Evolutionary conservation across 2,113 vertebrate species (phyloP), one percentile per base, ranked within the genome.

Genomic region (Callorhinus ursinus): DNA sequence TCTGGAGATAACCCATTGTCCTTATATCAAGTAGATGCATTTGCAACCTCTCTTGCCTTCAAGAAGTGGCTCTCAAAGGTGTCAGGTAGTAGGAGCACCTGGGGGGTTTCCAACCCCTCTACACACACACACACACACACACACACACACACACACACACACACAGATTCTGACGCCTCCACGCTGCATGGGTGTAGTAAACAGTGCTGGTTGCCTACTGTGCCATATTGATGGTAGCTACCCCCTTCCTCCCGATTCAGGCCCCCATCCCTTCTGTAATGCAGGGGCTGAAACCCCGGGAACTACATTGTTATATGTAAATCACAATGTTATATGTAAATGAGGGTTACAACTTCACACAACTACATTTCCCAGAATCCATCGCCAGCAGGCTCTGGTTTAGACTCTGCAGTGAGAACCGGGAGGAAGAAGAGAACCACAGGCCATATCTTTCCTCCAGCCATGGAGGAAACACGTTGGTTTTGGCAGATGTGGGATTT

Each of bases 301-400:
- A 51, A 80, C 88, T 85, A 16, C 49, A 61, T 93, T 93, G 46
- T 46, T 46, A 46, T 46, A 46, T 46, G 46, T 46, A 8, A 46
- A 46, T 46, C 46, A 46, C 46, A 46, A 46, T 9, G 46, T 46
- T 46, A 8, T 46, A 46, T 46, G 46, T 46, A 46, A 46, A 46
- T 8, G 46, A 46, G 46, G 46, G 46, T 46, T 46, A 46, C 46
- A 46, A 46, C 46, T 46, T 46, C 46, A 46, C 46, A 9, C 46
- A 51, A 85, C 88, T 85, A 16, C 49, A 61, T 93, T 93, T 96
- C 26, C 36, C n/a, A 49, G 28, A 80, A 46, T 63, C 22, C 28
- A 31, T 2, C 61, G n/a, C 55, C 13, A 18, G 31, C 24, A 71
- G 51, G 4, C 81, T 89, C 67, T 16, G 5, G 14, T 74, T 89